Percentiles rank a stretch among this genome's conserved stretches.
Conservation (phyloP, 2,888 invertebrate genomes). For the Toxonevra muliebris region DNA sequence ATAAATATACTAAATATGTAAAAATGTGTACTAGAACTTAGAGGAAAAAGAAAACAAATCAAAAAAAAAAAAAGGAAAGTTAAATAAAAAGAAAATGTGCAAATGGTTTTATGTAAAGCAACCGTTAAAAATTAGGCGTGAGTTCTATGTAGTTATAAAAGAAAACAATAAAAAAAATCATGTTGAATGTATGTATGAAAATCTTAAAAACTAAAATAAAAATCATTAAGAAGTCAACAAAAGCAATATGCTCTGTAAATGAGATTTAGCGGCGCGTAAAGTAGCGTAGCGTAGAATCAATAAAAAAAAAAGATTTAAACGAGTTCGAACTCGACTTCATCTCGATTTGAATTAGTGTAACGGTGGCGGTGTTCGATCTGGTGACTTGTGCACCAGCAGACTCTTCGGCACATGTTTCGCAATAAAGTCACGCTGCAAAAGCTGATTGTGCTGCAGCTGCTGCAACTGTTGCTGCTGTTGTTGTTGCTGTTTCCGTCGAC, state of each 20-base stretch:
- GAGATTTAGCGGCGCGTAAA: conserved; percentile 19
- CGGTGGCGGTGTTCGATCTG: conserved; percentile 64
- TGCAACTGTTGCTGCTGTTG: conserved; percentile 43
- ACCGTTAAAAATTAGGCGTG: neutral
- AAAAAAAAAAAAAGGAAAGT: neutral
- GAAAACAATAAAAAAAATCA: neutral
- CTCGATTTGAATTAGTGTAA: conserved; percentile 50
- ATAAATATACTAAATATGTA: neutral
- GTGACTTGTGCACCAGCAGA: conserved; percentile 57
- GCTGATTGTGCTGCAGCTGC: conserved; percentile 43
- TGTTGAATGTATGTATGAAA: too few relatives aligned
- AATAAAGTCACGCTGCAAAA: conserved; percentile 55
- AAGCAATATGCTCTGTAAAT: conserved; percentile 40
- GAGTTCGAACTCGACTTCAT: too few relatives aligned
- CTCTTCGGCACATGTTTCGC: conserved; percentile 63
- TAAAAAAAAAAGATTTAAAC: neutral
- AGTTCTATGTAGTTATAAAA: conserved; percentile 15
- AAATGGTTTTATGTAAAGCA: conserved; percentile 2
- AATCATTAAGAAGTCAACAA: conserved; percentile 32
- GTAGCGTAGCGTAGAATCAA: conserved; percentile 12
- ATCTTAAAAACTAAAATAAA: conserved; percentile 12
- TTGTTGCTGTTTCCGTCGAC: conserved; percentile 39
- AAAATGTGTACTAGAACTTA: neutral
- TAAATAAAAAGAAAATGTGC: neutral
- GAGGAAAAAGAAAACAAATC: neutral